phyloP scores from a whole-genome alignment of 2,113 vertebrate genomes.

The Apeltes quadracus region DNA sequence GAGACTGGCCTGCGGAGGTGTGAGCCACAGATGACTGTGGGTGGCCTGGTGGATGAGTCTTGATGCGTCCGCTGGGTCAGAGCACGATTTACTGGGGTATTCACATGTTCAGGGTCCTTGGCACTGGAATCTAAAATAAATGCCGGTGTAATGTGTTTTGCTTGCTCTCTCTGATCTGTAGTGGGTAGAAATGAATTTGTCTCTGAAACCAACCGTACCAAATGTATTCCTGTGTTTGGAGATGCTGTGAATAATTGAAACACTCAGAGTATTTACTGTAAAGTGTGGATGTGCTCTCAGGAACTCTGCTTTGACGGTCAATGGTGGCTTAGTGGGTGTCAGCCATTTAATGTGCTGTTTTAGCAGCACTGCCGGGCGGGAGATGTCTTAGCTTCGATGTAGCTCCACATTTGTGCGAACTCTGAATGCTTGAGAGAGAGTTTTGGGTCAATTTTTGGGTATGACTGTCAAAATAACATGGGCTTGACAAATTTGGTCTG shows the following conservation, averaged over 20 bases:
- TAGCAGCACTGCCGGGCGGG: neutral
- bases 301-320: slow-evolving; percentile 20
- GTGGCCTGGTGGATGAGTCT: slow-evolving; percentile 45
- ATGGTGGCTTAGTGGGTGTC: slow-evolving; percentile 22
- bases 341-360: slow-evolving; percentile 29
- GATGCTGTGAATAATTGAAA: slow-evolving; percentile 63
- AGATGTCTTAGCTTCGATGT: slow-evolving; percentile 10
- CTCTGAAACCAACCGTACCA: slow-evolving; percentile 17
- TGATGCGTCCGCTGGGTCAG: slow-evolving; percentile 23
- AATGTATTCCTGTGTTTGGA: slow-evolving; percentile 50
- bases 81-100: slow-evolving; percentile 11
- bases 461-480: neutral
- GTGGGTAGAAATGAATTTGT: slow-evolving; percentile 26
- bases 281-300: slow-evolving; percentile 40
- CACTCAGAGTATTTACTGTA: slow-evolving; percentile 44
- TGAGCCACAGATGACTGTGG: slow-evolving; percentile 26
- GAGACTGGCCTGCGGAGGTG: slow-evolving; percentile 32
- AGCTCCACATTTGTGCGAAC: slow-evolving; percentile 4
- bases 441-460: neutral
- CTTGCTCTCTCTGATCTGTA: slow-evolving; percentile 7
- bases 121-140: slow-evolving; percentile 16
- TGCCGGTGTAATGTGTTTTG: slow-evolving; percentile 16
- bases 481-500: neutral
- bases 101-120: too few species aligned
- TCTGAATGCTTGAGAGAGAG: neutral